Evolutionary conservation across 2,797 vertebrate genomes (phyloP), one percentile per base, ranked within the genome.

Genomic region (Telmatherina bonti): DNA sequence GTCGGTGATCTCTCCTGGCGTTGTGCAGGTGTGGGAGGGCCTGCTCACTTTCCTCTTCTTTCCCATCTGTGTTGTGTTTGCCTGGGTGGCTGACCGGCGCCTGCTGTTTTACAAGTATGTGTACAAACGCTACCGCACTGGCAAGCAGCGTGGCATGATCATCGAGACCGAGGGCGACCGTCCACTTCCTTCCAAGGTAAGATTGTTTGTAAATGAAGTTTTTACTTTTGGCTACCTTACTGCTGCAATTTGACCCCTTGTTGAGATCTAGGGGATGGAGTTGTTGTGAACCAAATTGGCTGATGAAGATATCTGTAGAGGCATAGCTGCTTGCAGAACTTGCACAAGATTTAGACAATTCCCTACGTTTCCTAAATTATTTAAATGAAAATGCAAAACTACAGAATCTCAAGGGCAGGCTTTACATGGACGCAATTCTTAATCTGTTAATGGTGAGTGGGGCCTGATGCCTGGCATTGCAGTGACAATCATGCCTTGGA

Each of bases 41-140:
- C 94, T 99, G 82, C 96, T 99, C 56, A 99, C 98, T 0, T 97
- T 99, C 91, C 93, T 99, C 85, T 99, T 99, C 91, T 99, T 99
- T 81, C 98, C 98, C 63, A 96, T 99, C 89, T 99, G 97, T 4
- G 98, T 99, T 29, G 81, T 98, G 62, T 98, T 99, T 1, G 98
- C 98, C 67, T 99, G 98, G 98, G 91, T 99, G 29, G 98, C 98
- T 0, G 98, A 99, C 85, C 95, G 98, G 35, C 96, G 98, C 75
- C 96, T 99, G 78, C 94, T 99, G 29, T 99, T 99, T 91, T 99
- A 99, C 93, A 99, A 99, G 90, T 99, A 99, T 0, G 96, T 99
- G 81, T 99, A 99, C 92, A 99, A 99, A 91, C 96, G 96, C 74
- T 99, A 99, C 84, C 93, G 98, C 62, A 95, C 98, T 0, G 97